phyloP scores from a whole-genome alignment of 2,113 vertebrate genomes.

The Xiphias gladius region DNA sequence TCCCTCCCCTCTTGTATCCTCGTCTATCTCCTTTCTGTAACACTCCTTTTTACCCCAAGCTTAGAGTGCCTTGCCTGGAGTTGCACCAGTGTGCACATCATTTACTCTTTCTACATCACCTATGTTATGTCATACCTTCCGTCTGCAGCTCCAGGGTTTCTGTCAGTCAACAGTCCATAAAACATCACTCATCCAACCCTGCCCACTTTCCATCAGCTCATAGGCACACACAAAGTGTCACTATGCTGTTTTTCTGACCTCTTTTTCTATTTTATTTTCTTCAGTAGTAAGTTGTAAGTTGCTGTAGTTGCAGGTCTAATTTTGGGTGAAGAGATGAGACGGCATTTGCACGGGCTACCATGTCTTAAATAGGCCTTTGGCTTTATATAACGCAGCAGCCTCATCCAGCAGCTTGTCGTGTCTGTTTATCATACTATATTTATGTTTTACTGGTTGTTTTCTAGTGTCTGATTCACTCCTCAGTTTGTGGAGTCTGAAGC shows the following conservation, averaged over 20 bases:
- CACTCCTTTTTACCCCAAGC: conserved; percentile 3
- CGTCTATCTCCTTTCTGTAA: conserved; percentile 33
- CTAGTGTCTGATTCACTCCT: conserved; percentile 41
- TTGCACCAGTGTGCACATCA: conserved; percentile 40
- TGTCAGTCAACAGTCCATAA: conserved; percentile 67
- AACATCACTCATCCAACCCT: conserved; percentile 48
- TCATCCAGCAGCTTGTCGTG: conserved; percentile 56
- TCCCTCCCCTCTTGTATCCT: conserved; percentile 33
- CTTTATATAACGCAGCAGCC: conserved; percentile 67
- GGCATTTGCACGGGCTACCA: conserved; percentile 20
- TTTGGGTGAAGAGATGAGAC: conserved; percentile 30
- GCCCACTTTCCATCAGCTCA: conserved; percentile 66
- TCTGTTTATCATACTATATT: conserved; percentile 75
- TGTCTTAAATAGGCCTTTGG: conserved; percentile 52
- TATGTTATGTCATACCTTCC: conserved; percentile 65
- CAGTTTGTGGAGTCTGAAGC: conserved; percentile 27
- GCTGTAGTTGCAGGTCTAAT: conserved; percentile 43
- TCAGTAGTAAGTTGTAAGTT: not conserved
- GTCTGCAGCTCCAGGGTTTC: conserved; percentile 58
- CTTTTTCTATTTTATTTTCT: conserved; percentile 21
- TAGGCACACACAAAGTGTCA: not conserved
- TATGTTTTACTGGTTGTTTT: conserved; percentile 53
- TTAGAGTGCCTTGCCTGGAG: conserved; percentile 41
- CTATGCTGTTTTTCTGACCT: conserved; percentile 6
- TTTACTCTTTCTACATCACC: conserved; percentile 41